Conservation (phyloP, 2,888 invertebrate genomes). For the Drosophila neutralis region DNA sequence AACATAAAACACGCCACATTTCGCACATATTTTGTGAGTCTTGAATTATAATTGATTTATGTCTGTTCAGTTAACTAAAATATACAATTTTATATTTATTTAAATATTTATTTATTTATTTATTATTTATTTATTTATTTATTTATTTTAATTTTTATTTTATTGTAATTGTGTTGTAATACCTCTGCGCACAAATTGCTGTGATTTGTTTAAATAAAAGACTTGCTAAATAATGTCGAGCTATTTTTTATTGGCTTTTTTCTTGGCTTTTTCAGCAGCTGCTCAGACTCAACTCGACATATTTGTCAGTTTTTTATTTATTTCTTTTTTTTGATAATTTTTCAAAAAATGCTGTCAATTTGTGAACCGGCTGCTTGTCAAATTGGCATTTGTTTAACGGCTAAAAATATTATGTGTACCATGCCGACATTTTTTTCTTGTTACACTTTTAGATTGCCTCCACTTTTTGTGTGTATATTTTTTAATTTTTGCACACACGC, state of each 20-base stretch:
- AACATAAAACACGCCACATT: constrained; percentile 7
- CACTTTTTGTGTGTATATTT: background rate
- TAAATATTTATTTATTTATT: too few species aligned
- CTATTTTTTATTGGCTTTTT: constrained; percentile 46
- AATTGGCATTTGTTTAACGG: constrained; percentile 27
- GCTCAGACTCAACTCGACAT: constrained; percentile 42
- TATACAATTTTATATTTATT: background rate
- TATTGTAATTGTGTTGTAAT: background rate
- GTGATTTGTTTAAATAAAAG: constrained; percentile 42
- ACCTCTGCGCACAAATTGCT: constrained; percentile 21
- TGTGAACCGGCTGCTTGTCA: constrained; percentile 34
- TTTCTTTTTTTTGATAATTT: constrained; percentile 14
- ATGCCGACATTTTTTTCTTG: constrained; percentile 4
- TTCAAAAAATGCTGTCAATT: constrained; percentile 34
- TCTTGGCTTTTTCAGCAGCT: constrained; percentile 52
- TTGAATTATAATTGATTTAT: constrained; percentile 1
- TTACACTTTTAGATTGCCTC: constrained; percentile 7
- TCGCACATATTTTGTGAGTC: background rate
- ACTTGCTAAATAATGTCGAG: constrained; percentile 51
- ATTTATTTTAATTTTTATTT: constrained; percentile 2
- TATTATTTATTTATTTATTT: background rate
- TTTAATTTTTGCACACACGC: constrained; percentile 24
- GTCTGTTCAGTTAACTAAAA: background rate
- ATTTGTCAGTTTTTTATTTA: constrained; percentile 39
- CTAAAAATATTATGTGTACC: constrained; percentile 28